A percentile compares a stretch with the other conserved stretches of the same genome.
phyloP scores from a whole-genome alignment of 1,140 invertebrate genomes.

The Odontomachus brunneus region DNA sequence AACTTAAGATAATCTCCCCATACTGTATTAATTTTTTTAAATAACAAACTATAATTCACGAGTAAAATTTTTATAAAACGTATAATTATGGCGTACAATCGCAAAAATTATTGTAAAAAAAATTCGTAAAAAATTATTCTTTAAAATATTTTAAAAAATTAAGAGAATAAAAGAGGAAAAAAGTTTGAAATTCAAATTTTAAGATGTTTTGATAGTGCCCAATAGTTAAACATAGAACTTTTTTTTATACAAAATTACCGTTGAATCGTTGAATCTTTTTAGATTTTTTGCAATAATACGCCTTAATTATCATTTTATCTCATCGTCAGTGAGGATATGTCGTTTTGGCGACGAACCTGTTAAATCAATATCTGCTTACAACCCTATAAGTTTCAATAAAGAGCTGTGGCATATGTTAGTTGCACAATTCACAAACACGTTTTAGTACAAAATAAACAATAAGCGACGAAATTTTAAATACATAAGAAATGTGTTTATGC shows the following conservation, averaged over 20 bases:
- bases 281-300: conserved; percentile 8
- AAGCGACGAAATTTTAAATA: neutral
- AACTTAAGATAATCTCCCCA: neutral
- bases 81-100: conserved; percentile 10
- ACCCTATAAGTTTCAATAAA: neutral
- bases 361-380: conserved; percentile 41
- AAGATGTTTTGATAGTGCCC: no score
- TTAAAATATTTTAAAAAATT: no score
- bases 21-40: conserved; percentile 4
- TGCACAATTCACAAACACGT: neutral
- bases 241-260: no score
- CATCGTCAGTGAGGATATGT: neutral
- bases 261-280: neutral
- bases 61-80: conserved; percentile 20
- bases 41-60: neutral
- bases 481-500: conserved; percentile 87
- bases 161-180: no score
- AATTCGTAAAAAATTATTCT: no score
- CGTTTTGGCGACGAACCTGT: conserved; percentile 5
- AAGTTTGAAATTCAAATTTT: no score
- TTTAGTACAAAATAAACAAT: conserved; percentile 44
- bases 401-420: neutral
- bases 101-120: neutral
- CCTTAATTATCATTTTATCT: conserved; percentile 8
- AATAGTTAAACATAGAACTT: no score